Percentiles rank a stretch among this genome's conserved stretches.
These are phyloP conservation scores for Magallana nippona DNA, from an alignment of 2,888 invertebrate genomes.

Conservation along the genomic window DNA sequence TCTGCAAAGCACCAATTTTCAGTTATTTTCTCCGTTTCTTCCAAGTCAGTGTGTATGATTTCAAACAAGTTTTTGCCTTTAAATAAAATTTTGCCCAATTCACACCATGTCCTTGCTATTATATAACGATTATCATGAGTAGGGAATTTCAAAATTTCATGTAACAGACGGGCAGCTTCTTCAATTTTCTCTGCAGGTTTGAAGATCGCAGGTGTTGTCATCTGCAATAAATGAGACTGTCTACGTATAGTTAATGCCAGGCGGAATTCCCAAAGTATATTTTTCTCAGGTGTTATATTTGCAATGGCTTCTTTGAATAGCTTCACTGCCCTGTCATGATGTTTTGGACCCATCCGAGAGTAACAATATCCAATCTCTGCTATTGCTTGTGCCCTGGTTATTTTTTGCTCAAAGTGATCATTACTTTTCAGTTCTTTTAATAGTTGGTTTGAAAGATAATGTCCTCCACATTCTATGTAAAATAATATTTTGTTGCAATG, in stretches of 20 bases:
- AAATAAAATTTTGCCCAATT: constrained; percentile 6
- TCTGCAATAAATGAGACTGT: constrained; percentile 23
- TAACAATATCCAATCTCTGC: constrained; percentile 36
- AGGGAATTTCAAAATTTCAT: background rate
- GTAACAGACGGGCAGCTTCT: constrained; percentile 3
- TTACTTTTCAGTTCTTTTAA: background rate
- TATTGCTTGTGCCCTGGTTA: background rate
- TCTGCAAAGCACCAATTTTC: background rate
- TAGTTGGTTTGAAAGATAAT: background rate
- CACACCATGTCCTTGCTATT: constrained; percentile 23
- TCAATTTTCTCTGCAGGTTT: background rate
- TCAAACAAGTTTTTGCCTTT: background rate
- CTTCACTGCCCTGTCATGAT: constrained; percentile 1
- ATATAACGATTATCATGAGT: background rate
- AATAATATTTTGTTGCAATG: background rate
- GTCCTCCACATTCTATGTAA: background rate
- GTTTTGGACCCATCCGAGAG: constrained; percentile 20
- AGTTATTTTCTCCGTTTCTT: background rate
- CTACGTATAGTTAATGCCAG: constrained; percentile 21
- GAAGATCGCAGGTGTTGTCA: background rate
- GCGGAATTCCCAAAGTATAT: constrained; percentile 20
- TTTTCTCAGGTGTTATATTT: background rate
- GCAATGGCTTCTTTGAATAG: background rate
- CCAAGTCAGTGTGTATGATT: background rate
- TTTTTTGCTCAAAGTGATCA: background rate